phyloP scores from a whole-genome alignment of 2,888 invertebrate species.

The Pyrrhosoma nymphula region DNA sequence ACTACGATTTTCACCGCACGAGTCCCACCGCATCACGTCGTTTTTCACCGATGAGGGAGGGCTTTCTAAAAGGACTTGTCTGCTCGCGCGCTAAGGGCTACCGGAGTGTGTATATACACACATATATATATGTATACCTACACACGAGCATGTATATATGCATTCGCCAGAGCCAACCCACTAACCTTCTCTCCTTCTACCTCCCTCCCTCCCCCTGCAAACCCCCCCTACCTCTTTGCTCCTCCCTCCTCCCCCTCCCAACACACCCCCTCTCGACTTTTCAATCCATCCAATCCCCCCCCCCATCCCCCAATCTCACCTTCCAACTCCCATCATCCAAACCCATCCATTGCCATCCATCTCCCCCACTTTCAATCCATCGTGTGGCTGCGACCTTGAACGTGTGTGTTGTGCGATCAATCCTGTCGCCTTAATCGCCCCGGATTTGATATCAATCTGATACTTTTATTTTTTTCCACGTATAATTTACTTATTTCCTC shows the following conservation, averaged over 20 bases:
- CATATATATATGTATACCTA: not conserved
- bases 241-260: not conserved
- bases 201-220: not conserved
- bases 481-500: not conserved
- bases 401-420: constrained; percentile 27
- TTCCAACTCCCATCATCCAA: too few species aligned
- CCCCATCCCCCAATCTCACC: too few species aligned
- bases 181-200: constrained; percentile 11
- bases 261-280: not conserved
- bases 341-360: too few species aligned
- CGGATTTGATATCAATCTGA: not conserved
- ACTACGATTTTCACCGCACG: constrained; percentile 16
- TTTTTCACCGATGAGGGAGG: not conserved
- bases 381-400: constrained; percentile 44
- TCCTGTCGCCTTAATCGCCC: constrained; percentile 38
- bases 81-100: not conserved
- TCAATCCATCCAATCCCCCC: not conserved
- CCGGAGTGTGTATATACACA: not conserved
- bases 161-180: constrained; percentile 25
- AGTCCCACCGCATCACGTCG: constrained; percentile 35
- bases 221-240: not conserved
- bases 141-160: constrained; percentile 20
- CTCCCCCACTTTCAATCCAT: not conserved
- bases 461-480: not conserved
- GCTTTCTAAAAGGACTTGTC: constrained; percentile 54